These are phyloP conservation scores for Lycodopsis pacificus DNA, from an alignment of 2,797 vertebrate species.

Conservation along the genomic window DNA sequence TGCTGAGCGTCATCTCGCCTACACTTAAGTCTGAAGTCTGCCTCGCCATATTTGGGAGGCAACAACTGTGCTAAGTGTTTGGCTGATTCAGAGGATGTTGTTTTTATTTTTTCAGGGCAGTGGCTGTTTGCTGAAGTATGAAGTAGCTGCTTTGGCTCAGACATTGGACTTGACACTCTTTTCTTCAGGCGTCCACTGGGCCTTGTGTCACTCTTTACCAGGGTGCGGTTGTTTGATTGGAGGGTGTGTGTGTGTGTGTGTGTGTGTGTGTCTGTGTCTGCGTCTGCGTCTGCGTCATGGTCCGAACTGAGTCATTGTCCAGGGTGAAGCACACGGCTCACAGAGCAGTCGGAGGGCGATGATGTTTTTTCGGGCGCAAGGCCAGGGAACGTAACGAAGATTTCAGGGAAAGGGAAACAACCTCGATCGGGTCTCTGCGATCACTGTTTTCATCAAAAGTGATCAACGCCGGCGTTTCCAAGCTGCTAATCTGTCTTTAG, in stretches of 20 bases:
- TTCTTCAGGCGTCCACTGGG: conserved; percentile 8
- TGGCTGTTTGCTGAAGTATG: conserved; percentile 34
- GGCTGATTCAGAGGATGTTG: conserved; percentile 35
- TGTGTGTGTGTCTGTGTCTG: conserved; percentile 1
- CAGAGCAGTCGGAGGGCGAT: conserved; percentile 11
- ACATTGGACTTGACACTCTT: background rate
- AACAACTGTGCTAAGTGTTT: conserved; percentile 20
- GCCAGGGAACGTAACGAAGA: conserved; percentile 2
- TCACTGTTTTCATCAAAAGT: background rate
- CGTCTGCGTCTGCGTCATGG: conserved; percentile 47
- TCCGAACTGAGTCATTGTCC: conserved; percentile 63
- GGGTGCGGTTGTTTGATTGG: conserved; percentile 46
- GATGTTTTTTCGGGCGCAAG: conserved; percentile 3
- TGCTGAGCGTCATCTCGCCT: background rate
- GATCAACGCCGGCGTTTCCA: conserved; percentile 18
- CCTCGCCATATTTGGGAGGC: conserved; percentile 58
- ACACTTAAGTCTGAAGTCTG: conserved; percentile 11
- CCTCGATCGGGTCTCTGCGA: conserved; percentile 5
- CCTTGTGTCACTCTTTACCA: conserved; percentile 20
- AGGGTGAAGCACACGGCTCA: conserved; percentile 30
- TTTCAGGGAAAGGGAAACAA: conserved; percentile 1
- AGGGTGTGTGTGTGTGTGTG: conserved; percentile 46
- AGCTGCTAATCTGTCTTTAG: background rate
- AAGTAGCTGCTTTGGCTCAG: conserved; percentile 31
- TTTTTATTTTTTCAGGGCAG: conserved; percentile 9